These are phyloP conservation scores for Leptopilina syphax DNA, from an alignment of 2,888 invertebrate genomes.

Conservation along the genomic window DNA sequence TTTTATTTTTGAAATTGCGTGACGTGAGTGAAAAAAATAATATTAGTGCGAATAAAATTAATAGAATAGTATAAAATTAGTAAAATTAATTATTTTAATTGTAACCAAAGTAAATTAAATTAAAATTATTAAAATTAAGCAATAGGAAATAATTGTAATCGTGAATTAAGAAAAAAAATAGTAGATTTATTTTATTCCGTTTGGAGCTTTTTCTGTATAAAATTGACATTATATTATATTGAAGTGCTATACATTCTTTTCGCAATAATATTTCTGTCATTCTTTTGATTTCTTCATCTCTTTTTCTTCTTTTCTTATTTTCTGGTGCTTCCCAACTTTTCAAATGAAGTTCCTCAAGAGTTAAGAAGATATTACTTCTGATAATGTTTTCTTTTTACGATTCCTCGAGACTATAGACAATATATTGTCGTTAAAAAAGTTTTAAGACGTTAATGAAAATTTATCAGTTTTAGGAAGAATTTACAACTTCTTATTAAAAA, in stretches of 20 bases:
- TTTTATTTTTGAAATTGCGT: no score
- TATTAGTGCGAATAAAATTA: no score
- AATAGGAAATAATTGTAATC: no score
- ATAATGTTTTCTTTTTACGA: neutral
- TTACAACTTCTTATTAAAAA: neutral
- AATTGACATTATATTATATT: neutral
- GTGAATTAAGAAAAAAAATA: no score
- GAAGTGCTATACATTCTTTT: neutral
- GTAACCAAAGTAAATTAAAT: no score
- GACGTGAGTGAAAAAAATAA: no score
- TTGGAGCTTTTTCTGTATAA: no score
- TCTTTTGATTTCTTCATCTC: neutral
- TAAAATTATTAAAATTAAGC: no score
- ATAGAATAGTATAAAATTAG: no score
- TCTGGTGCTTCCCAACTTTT: neutral
- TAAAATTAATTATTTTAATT: no score
- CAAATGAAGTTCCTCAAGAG: neutral
- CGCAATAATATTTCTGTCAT: neutral
- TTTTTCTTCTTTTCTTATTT: neutral
- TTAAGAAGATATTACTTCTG: conserved; percentile 7
- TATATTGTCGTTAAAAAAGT: conserved; percentile 28
- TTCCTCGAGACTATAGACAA: conserved; percentile 6
- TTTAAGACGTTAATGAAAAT: conserved; percentile 5
- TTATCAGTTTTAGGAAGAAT: neutral
- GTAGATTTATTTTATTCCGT: no score